Evolutionary conservation across 2,113 vertebrate species (phyloP), one percentile per base, ranked within the genome.

Genomic region (Cottus gobio): DNA sequence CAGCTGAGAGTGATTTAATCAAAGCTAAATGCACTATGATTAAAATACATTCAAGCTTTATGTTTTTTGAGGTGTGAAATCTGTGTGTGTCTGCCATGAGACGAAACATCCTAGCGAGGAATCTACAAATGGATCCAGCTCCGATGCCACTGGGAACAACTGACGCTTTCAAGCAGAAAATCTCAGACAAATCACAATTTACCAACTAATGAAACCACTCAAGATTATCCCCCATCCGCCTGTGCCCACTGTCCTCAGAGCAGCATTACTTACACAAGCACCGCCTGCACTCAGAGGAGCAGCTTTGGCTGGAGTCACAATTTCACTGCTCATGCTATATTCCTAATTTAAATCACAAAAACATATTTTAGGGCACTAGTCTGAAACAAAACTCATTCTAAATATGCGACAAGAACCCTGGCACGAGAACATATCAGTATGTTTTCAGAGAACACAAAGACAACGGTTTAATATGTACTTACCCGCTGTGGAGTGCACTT

Each of bases 401-500:
- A 75, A 65, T 37, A 62, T 2, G 22, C 37, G 36, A 30, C 52
- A 15, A 36, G 71, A 75, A 72, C 4, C 13, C 42, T 44, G 24
- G 22, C 39, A 67, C 46, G 24, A 80, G 46, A 79, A 64, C 60
- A 82, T 72, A 77, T 52, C 50, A 16, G n/a, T n/a, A 30, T 11
- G 61, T 48, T 75, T 83, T 9, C 46, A 62, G 36, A 56, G 50
- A 20, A 39, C 56, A 58, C 61, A 73, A 58, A 26, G 34, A 62
- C 0, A 22, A 46, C 24, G 4, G 8, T 63, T 74, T 64, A 4
- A 36, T n/a, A 9, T 67, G 57, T 76, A 91, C 96, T 97, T 97
- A 99, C 98, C 98, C 96, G 98, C 96, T 84, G 96, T 96, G 91
- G 95, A 97, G 87, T 97, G 95, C 85, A 99, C 95, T 90, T 96